Conservation (phyloP, 2,113 vertebrate species). For the Xyliphius kryptos region DNA sequence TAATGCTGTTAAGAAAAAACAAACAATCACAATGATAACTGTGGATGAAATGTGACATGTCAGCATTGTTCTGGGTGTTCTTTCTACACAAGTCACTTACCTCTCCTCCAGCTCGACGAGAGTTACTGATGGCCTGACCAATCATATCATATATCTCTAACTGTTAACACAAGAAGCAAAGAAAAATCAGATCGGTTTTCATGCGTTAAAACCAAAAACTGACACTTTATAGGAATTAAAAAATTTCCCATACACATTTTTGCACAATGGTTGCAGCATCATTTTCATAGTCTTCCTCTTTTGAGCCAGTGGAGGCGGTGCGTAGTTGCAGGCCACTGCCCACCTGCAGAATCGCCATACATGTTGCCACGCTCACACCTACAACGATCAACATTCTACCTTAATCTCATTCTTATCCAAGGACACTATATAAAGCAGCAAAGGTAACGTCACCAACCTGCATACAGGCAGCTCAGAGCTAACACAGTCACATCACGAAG, state of each 20-base stretch:
- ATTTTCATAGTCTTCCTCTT: slow-evolving; percentile 97
- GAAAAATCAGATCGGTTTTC: not conserved
- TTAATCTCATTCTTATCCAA: not conserved
- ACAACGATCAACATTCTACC: not conserved
- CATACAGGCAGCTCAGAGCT: slow-evolving; percentile 95
- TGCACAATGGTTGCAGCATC: slow-evolving; percentile 97
- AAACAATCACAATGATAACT: not conserved
- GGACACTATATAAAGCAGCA: not conserved
- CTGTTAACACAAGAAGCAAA: slow-evolving; percentile 57
- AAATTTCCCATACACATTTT: slow-evolving; percentile 84
- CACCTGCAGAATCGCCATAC: slow-evolving; percentile 96
- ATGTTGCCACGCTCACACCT: slow-evolving; percentile 96
- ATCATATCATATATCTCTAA: slow-evolving; percentile 99
- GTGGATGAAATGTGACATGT: no score
- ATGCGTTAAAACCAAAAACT: no score
- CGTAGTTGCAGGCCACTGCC: slow-evolving; percentile 89
- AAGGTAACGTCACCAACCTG: no score
- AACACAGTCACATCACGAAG: slow-evolving; percentile 95
- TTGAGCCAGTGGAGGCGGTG: slow-evolving; percentile 84
- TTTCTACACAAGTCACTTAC: no score
- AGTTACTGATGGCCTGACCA: slow-evolving; percentile 90
- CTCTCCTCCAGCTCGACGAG: slow-evolving; percentile 92
- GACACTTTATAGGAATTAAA: no score
- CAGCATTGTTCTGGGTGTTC: no score
- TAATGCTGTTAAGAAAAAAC: slow-evolving; percentile 73